phyloP scores from a whole-genome alignment of 2,797 vertebrate genomes.

The Anas bernieri region DNA sequence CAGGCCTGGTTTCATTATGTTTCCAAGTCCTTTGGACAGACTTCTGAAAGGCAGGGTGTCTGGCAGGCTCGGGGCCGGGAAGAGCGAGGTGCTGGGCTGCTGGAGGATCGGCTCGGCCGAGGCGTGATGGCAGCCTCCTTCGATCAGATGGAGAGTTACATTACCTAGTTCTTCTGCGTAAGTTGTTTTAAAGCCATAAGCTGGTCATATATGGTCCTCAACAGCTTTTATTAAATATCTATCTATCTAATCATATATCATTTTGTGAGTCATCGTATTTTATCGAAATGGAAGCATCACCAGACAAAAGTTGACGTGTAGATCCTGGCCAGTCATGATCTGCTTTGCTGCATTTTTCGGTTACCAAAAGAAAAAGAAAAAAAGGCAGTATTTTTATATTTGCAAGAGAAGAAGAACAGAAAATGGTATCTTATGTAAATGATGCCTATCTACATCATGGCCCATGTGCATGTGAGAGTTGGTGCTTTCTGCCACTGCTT shows the following conservation, averaged over 20 bases:
- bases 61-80: neutral
- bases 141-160: neutral
- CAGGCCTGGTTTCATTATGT: conserved; percentile 4
- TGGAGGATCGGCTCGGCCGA: neutral
- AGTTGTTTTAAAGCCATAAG: neutral
- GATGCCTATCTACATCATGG: neutral
- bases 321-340: neutral
- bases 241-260: neutral
- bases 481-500: neutral
- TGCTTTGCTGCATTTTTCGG: neutral
- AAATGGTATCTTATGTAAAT: neutral
- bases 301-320: conserved; percentile 10
- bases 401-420: neutral
- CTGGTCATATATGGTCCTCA: neutral
- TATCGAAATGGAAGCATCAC: neutral
- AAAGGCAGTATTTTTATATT: neutral
- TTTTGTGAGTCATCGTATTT: neutral
- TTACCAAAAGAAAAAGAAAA: neutral
- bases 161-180: neutral
- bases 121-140: neutral
- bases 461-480: neutral
- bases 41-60: conserved; percentile 26
- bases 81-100: neutral
- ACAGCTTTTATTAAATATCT: neutral
- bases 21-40: conserved; percentile 6